phyloP scores from a whole-genome alignment of 2,888 invertebrate genomes.

The Eurytoma adleriae region DNA sequence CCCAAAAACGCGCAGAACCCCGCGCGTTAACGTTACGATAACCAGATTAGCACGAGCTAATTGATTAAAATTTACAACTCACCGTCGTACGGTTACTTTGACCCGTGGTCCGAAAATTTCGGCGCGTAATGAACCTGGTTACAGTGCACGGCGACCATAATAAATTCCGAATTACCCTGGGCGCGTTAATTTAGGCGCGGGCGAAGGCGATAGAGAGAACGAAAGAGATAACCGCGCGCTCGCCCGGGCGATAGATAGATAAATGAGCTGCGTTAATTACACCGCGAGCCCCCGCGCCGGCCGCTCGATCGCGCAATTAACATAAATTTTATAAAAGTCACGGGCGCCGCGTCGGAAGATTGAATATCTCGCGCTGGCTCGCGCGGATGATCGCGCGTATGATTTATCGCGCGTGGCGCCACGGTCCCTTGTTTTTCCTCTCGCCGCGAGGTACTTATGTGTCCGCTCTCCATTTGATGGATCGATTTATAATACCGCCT shows the following conservation, averaged over 20 bases:
- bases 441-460: no score
- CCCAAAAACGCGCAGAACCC: no score
- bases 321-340: conserved; percentile 39
- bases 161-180: conserved; percentile 27
- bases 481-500: no score
- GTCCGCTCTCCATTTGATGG: no score
- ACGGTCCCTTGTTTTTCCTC: no score
- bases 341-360: no score
- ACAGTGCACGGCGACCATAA: not conserved
- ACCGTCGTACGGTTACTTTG: not conserved
- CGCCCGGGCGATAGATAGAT: conserved; percentile 17
- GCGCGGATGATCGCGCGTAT: no score
- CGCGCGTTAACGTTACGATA: not conserved
- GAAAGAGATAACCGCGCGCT: conserved; percentile 14
- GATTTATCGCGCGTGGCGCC: no score
- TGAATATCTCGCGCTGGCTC: no score
- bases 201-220: not conserved
- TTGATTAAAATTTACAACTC: conserved; percentile 25
- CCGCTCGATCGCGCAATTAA: conserved; percentile 12
- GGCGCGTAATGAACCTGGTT: conserved; percentile 19
- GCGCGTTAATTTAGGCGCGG: conserved; percentile 13
- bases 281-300: not conserved
- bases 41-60: conserved; percentile 10
- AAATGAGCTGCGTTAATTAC: conserved; percentile 34
- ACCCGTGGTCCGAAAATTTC: conserved; percentile 12